Evolutionary conservation across 2,888 invertebrate genomes (phyloP).

Genomic region (Ochlodes sylvanus): DNA sequence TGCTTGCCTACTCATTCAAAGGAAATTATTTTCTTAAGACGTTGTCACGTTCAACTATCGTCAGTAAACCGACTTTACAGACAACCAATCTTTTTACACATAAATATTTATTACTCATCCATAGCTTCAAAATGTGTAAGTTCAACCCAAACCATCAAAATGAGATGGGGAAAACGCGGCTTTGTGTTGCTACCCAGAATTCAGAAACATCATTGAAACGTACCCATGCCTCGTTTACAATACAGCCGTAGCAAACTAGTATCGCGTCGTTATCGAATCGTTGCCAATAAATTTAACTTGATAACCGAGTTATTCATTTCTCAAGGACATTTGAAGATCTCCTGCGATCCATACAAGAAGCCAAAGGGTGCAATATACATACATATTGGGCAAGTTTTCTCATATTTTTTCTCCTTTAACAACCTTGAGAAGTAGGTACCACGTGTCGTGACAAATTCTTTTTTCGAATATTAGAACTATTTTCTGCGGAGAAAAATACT

Average conservation of each 20-base stretch:
- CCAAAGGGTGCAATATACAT: slow-evolving; percentile 47
- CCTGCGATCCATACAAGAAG: slow-evolving; percentile 46
- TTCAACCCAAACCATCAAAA: too few species aligned
- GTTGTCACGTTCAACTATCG: too few species aligned
- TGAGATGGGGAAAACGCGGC: too few species aligned
- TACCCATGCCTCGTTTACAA: neutral
- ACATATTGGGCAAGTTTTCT: slow-evolving; percentile 49
- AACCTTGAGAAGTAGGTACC: slow-evolving; percentile 29
- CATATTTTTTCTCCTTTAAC: slow-evolving; percentile 46
- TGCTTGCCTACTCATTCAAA: too few species aligned
- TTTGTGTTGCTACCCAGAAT: neutral
- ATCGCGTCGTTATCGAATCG: slow-evolving; percentile 5
- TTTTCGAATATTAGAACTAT: slow-evolving; percentile 36
- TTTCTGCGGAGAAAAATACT: slow-evolving; percentile 16
- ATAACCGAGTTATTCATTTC: slow-evolving; percentile 43
- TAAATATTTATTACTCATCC: too few species aligned
- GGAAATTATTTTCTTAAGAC: too few species aligned
- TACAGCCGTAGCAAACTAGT: neutral
- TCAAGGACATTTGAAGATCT: slow-evolving; percentile 44
- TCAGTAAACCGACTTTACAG: too few species aligned
- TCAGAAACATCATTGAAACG: neutral
- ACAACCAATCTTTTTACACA: too few species aligned
- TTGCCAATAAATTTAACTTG: slow-evolving; percentile 17
- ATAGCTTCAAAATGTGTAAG: too few species aligned
- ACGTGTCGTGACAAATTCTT: slow-evolving; percentile 36